phyloP scores from a whole-genome alignment of 1,140 invertebrate genomes.

The Luehdorfia chinensis region DNA sequence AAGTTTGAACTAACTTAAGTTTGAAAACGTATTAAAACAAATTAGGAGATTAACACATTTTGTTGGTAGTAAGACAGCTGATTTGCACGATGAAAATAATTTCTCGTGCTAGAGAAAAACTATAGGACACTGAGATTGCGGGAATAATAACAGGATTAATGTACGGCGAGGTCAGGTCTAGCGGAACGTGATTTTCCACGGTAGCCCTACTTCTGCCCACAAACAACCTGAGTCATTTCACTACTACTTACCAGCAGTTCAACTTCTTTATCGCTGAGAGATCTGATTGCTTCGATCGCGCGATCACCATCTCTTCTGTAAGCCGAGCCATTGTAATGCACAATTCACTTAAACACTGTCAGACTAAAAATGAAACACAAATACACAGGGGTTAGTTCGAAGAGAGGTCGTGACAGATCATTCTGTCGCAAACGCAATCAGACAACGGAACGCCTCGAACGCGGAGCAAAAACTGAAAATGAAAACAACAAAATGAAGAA shows the following conservation, averaged over 20 bases:
- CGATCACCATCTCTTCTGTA: slow-evolving; percentile 94
- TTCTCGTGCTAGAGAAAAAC: no score
- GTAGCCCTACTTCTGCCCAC: no score
- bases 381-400: slow-evolving; percentile 38
- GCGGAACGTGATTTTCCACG: no score
- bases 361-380: slow-evolving; percentile 27
- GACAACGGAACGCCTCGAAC: slow-evolving; percentile 15
- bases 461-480: slow-evolving; percentile 26
- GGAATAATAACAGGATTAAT: no score
- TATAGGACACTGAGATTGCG: no score
- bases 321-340: slow-evolving; percentile 83
- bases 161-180: no score
- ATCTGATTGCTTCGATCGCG: slow-evolving; percentile 91
- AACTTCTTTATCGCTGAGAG: slow-evolving; percentile 89
- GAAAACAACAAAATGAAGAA: slow-evolving; percentile 15
- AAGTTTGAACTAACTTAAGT: no score
- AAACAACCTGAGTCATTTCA: no score
- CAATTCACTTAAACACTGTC: slow-evolving; percentile 20
- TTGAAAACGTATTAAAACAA: no score
- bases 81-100: no score
- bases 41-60: no score
- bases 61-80: no score
- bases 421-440: slow-evolving; percentile 27
- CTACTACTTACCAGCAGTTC: slow-evolving; percentile 89
- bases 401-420: slow-evolving; percentile 42